Evolutionary conservation across 1,140 invertebrate species (phyloP), one percentile per base, ranked within the genome.

Genomic region (Riptortus pedestris): DNA sequence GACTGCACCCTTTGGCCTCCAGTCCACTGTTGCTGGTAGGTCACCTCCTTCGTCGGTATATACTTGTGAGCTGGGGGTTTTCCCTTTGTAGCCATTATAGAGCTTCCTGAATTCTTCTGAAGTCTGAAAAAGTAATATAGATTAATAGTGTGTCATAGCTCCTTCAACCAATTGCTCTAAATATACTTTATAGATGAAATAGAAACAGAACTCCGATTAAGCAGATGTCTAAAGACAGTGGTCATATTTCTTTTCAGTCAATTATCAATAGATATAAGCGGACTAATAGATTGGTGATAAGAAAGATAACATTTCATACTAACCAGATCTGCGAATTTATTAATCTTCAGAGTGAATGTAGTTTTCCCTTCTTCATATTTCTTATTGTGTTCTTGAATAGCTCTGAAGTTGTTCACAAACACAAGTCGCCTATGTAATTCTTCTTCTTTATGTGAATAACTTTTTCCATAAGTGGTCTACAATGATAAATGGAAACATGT

Each of bases 1-100:
- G 20, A 98, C 93, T 67, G 88, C 89, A 45, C 93, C 93, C 65
- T 87, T 76, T 59, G 80, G 71, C 69, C 89, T 82, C 95, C 95
- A 98, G 76, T 98, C 93, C 29, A 87, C 78, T 9, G 29, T 65
- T 22, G 79, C 74, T 9, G 92, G 90, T 29, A 92, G 45, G 63
- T 79, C 72, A 33, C 90, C 82, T 67, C 74, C 71, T n/a, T 69
- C 60, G 26, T 22, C 16, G n/a, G 22, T 43, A 7, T 22, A 24
- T 20, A 12, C 12, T 2, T 43, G 12, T 4, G 7, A 5, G 3
- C 7, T 9, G 9, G 60, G n/a, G 9, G 27, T 18, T 7, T 43
- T 4, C 4, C 43, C 18, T 45, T 38, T 43, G 20, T 43, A 43
- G 9, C 60, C 60, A 27, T 27, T 60, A 26, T 4, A 18, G 12